Conservation (phyloP, 2,888 invertebrate species). For the Chydorus sphaericus region DNA sequence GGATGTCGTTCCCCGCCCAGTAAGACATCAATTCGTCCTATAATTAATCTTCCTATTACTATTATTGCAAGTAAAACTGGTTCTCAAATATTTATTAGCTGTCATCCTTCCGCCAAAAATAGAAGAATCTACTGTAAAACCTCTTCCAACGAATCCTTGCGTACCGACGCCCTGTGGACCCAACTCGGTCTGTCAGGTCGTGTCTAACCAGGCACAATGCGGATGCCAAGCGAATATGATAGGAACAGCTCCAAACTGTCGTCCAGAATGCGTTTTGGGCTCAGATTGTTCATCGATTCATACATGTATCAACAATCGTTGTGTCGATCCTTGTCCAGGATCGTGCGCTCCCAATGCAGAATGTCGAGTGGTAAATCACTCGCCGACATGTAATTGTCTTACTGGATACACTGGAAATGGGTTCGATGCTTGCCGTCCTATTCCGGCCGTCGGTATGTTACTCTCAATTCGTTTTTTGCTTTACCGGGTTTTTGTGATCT, state of each 20-base stretch:
- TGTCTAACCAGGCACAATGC: conserved; percentile 51
- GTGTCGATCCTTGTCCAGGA: conserved; percentile 63
- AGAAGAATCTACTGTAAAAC: conserved; percentile 3
- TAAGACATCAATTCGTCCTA: too few relatives aligned
- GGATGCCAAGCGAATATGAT: conserved; percentile 58
- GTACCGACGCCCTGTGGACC: conserved; percentile 53
- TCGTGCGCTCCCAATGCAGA: conserved; percentile 68
- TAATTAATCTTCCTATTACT: too few relatives aligned
- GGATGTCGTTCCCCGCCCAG: conserved; percentile 1
- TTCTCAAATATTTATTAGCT: too few relatives aligned
- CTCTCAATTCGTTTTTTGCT: too few relatives aligned
- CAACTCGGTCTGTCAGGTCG: conserved; percentile 50
- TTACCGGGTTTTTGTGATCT: too few relatives aligned
- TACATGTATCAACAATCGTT: conserved; percentile 72
- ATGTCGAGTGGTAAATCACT: conserved; percentile 55
- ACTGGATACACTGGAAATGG: conserved; percentile 27
- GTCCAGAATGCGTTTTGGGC: conserved; percentile 75
- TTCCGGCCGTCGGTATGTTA: conserved; percentile 10
- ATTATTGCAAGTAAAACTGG: too few relatives aligned
- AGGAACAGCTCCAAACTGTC: conserved; percentile 56
- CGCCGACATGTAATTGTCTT: conserved; percentile 54
- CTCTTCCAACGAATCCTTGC: conserved; percentile 41
- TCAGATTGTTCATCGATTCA: conserved; percentile 66
- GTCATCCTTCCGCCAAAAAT: too few relatives aligned
- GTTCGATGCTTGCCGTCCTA: conserved; percentile 7